Conservation (phyloP, 1,140 invertebrate genomes). For the Lucilia cuprina region DNA sequence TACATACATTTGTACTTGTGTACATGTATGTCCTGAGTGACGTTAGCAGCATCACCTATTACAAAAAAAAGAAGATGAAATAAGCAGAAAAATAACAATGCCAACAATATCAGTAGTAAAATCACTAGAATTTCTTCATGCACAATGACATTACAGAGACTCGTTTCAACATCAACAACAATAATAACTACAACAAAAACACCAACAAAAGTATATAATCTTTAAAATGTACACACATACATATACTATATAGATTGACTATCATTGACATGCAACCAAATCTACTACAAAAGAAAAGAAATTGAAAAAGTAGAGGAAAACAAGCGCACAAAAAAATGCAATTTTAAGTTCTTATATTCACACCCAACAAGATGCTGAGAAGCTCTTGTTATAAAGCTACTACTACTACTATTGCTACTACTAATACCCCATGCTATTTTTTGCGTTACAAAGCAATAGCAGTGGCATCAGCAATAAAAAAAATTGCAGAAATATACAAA, state of each 20-base stretch:
- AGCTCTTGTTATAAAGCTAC: not conserved
- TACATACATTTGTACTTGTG: too few species aligned
- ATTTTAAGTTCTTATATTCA: not conserved
- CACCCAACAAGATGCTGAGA: not conserved
- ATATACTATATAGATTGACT: not conserved
- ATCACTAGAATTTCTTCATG: not conserved
- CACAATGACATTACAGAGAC: not conserved
- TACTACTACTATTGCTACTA: not conserved
- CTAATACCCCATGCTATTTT: not conserved
- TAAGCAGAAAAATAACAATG: not conserved
- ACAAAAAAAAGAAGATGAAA: not conserved
- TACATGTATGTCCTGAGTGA: not conserved
- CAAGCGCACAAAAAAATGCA: too few species aligned
- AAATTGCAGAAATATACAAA: not conserved
- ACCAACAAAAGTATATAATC: not conserved
- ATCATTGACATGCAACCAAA: not conserved
- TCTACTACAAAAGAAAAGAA: not conserved
- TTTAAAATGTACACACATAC: not conserved
- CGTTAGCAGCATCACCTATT: constrained; percentile 1
- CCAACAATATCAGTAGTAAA: not conserved
- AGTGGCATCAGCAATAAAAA: not conserved
- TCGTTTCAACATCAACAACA: not conserved
- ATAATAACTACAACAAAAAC: not conserved
- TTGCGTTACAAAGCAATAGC: not conserved
- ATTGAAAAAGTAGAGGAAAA: not conserved